Base-by-base conservation (phyloP, 2,888 invertebrate species). In the Sphinx pinastri region DNA sequence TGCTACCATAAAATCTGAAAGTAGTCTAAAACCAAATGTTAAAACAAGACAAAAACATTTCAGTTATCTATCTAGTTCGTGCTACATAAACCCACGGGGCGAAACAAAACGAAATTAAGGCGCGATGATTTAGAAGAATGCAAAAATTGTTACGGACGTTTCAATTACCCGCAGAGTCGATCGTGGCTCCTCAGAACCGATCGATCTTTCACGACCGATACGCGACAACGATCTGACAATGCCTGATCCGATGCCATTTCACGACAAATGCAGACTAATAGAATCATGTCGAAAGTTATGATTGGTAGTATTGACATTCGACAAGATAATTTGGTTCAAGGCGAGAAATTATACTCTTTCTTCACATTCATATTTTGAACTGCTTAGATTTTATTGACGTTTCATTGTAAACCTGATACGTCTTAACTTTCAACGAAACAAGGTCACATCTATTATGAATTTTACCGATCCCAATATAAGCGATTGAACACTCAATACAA, bases 191-290 rank as follows among this genome's bases (percentile, higher is more conserved):
- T 63, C 63, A 13, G 63, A 63, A 63, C 19, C 47, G 49, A 63
- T 63, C 63, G 63, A 63, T 63, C 63, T 63, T 63, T 63, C 63
- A 63, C 63, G 63, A 25, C 19, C 19, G 63, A 63, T 63, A 63
- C 63, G 63, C 63, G 63, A 63, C 63, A 63, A 49, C 16, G 19
- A 63, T 63, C 63, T 63, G 63, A 63, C 63, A 63, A 63, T 47
- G 19, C 13, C 63, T 47, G 19, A 63, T 16, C 76, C 74, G 78
- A 76, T 84, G 85, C 79, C 82, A 85, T 86, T 81, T 85, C 82
- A 82, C 83, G 81, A 77, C 77, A 70, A 66, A 47, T 73, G 74
- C 72, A 72, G 78, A 63, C 63, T 19, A 47, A 47, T 49, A 49
- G 13, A 60, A 47, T 49, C 19, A 63, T 63, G 63, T 63, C 19